Evolutionary conservation across 2,797 vertebrate species (phyloP), one percentile per base, ranked within the genome.

Genomic region (Hippopotamyrus pictus): DNA sequence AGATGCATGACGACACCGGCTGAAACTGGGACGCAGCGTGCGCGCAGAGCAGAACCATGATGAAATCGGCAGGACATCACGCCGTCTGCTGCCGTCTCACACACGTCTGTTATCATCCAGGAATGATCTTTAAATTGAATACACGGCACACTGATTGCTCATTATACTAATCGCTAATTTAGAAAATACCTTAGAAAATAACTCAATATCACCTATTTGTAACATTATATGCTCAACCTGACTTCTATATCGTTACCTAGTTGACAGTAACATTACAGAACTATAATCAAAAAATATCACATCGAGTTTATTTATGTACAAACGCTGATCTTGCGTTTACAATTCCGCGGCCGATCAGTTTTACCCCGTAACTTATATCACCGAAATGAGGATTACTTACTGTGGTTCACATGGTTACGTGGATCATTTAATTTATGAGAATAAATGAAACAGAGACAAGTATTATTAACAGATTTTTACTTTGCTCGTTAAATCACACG

Each of bases 1-100:
- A 25, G 44, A 50, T n/a, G 83, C 83, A 51, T 85, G 83, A 85
- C 48, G 83, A 85, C 83, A 85, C 48, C 83, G 44, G 48, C 48
- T 85, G 83, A 51, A 85, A 85, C 8, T n/a, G 41, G 29, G 37
- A 44, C 17, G 41, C 69, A 5, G 62, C 11, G 62, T 29, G 62
- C 76, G 48, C 48, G n/a, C 83, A 3, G 25, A 50, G 9, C 83
- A 7, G 12, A 50, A 4, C 9, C 46, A 85, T 51, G 83, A 85
- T 53, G 83, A 50, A 84, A 84, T 19, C 46, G 22, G 46, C 82
- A 19, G 44, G 82, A 84, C 82, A 84, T 44, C 76, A 1, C 29
- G 6, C 33, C 33, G 25, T 79, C 14, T 37, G 25, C 73, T 7
- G 14, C 53, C 53, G 17, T 19, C 17, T 54, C 4, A 54, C 53